Evolutionary conservation across 2,113 vertebrate species (phyloP), one percentile per base, ranked within the genome.

Genomic region (Danionella cerebrum): DNA sequence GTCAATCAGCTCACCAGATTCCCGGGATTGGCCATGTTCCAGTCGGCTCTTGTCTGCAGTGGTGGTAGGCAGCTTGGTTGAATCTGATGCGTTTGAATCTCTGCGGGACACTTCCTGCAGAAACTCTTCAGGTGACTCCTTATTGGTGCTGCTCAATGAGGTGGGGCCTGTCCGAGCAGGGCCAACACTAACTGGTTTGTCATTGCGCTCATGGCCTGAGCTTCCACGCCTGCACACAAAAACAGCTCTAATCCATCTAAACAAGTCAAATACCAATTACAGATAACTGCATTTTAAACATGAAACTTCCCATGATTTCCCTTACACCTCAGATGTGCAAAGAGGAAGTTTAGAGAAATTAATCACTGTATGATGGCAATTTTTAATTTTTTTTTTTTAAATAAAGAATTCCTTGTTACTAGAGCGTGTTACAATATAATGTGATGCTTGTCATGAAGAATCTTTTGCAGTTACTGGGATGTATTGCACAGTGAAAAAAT

Each of bases 121-220:
- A 67, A 83, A 91, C 74, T 85, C 89, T 74, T 96, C 93, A 16
- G 89, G 70, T 50, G 92, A 82, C 73, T 96, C 93, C 75, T 94
- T 98, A 2, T 85, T 88, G 74, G 92, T 88, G 75, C 90, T 72
- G 11, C 89, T 87, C 65, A 92, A 79, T 5, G 85, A 50, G 78
- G 92, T 89, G 5, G 89, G 83, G 36, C 86, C 86, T 13, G 89
- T 87, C 1, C 90, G 88, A 0, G 79, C 65, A 3, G 91, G 25
- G 7, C 82, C 36, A 0, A 88, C 68, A 10, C 87, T 83, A 25
- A 86, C 76, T 0, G 88, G 81, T 79, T 97, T 99, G 74, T 99
- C 95, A 0, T 89, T 91, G 82, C 93, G 93, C 75, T 98, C 96
- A 38, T 92, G 86, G 62, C 90, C 90, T 0, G 79, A 78, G 74